These are phyloP conservation scores for Buceros bicornis DNA, from an alignment of 2,797 vertebrate species.

Conservation along the genomic window DNA sequence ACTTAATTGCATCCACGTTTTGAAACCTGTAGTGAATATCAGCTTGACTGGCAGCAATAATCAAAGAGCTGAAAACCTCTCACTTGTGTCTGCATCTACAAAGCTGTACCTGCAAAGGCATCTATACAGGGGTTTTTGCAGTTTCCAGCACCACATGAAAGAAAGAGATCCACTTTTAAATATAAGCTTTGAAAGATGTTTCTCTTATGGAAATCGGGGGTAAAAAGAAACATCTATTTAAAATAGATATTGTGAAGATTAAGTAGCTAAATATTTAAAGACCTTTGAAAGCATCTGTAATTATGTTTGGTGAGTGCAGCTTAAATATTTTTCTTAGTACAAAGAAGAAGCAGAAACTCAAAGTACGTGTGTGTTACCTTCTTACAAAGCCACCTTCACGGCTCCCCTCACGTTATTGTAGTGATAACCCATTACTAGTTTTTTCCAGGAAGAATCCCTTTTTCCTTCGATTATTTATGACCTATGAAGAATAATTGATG, in stretches of 20 bases:
- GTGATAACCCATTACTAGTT: not conserved
- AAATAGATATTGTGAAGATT: not conserved
- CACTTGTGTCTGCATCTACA: slow-evolving; percentile 34
- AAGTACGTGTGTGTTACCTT: not conserved
- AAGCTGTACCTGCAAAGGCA: slow-evolving; percentile 49
- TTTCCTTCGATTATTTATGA: not conserved
- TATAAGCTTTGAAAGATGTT: not conserved
- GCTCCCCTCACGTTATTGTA: not conserved
- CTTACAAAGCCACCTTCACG: not conserved
- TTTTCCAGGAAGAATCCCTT: not conserved
- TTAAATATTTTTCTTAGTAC: slow-evolving; percentile 39
- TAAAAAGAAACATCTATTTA: slow-evolving; percentile 2
- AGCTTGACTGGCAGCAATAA: slow-evolving; percentile 28
- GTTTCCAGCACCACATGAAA: slow-evolving; percentile 5
- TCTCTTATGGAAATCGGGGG: not conserved
- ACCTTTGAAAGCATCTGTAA: slow-evolving; percentile 24
- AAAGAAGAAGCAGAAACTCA: not conserved
- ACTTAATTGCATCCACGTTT: not conserved
- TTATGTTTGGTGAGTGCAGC: not conserved
- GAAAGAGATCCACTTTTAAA: slow-evolving; percentile 2
- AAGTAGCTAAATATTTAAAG: slow-evolving; percentile 40
- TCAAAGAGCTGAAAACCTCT: slow-evolving; percentile 32
- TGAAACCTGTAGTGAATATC: not conserved
- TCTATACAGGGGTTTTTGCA: not conserved
- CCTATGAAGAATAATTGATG: not conserved